phyloP scores from a whole-genome alignment of 2,888 invertebrate species.

The Beris chalybata region DNA sequence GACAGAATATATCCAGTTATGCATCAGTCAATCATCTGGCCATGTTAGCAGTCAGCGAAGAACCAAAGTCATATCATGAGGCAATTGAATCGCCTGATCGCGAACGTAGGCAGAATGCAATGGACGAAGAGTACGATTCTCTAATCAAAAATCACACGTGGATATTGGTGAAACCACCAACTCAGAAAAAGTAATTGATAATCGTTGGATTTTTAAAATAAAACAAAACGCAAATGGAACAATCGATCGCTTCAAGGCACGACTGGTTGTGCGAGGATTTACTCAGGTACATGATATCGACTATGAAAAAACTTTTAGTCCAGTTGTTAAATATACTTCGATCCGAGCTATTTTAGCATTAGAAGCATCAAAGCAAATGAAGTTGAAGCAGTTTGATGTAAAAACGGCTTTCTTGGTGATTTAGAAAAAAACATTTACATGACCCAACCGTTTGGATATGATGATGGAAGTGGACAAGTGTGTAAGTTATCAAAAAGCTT shows the following conservation, averaged over 20 bases:
- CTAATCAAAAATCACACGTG: too few relatives aligned
- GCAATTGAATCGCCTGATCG: too few relatives aligned
- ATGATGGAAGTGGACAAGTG: conserved; percentile 18
- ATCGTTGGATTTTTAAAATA: conserved; percentile 44
- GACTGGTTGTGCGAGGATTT: conserved; percentile 45
- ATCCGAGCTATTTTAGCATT: conserved; percentile 40
- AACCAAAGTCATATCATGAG: too few relatives aligned
- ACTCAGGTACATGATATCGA: conserved; percentile 43
- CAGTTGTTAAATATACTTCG: conserved; percentile 44
- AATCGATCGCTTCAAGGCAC: conserved; percentile 42
- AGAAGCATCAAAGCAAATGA: conserved; percentile 7
- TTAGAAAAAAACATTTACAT: conserved; percentile 27
- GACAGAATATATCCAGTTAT: too few relatives aligned
- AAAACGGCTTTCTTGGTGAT: conserved; percentile 32
- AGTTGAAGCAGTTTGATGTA: conserved; percentile 27
- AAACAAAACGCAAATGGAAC: conserved; percentile 42
- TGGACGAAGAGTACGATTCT: too few relatives aligned
- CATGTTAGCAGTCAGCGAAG: too few relatives aligned
- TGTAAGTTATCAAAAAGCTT: conserved; percentile 23
- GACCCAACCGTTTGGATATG: conserved; percentile 29
- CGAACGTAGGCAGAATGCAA: too few relatives aligned
- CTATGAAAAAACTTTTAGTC: conserved; percentile 47
- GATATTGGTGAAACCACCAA: too few relatives aligned
- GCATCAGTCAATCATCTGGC: too few relatives aligned
- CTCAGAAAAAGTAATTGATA: conserved; percentile 33